These are phyloP conservation scores for Sinotaia quadrata DNA, from an alignment of 2,888 invertebrate genomes.

Conservation along the genomic window DNA sequence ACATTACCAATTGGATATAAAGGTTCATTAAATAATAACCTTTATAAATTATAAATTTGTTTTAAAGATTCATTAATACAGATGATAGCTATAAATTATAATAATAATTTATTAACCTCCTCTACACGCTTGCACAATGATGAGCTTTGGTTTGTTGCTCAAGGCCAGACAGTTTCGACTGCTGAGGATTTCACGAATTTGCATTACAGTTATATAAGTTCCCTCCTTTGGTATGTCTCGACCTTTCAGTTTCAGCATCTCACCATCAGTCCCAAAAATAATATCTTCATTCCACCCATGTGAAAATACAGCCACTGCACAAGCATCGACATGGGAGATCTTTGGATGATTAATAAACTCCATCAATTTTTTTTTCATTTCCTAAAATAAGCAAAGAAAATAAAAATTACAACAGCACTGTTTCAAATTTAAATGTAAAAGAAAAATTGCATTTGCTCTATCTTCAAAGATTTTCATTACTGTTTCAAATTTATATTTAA, in stretches of 20 bases:
- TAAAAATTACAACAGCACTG: too few species aligned
- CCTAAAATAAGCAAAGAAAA: too few species aligned
- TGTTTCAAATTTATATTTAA: too few species aligned
- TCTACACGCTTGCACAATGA: conserved; percentile 54
- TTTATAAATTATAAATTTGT: too few species aligned
- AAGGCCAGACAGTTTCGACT: conserved; percentile 39
- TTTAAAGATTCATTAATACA: too few species aligned
- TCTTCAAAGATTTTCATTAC: too few species aligned
- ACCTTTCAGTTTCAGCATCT: too few species aligned
- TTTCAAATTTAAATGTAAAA: too few species aligned
- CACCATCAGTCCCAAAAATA: conserved; percentile 1
- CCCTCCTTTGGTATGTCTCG: background rate
- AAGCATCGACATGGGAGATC: background rate
- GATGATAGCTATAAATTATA: too few species aligned
- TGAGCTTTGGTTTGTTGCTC: conserved; percentile 49
- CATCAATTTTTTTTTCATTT: background rate
- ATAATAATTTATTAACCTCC: conserved; percentile 48
- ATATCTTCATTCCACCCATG: background rate
- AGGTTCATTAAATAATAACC: too few species aligned
- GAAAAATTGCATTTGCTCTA: too few species aligned
- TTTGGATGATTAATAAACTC: background rate
- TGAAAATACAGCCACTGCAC: background rate
- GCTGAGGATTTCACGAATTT: conserved; percentile 32
- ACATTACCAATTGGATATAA: too few species aligned
- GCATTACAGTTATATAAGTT: conserved; percentile 15